A percentile compares a stretch with the other conserved stretches of the same genome.
Evolutionary conservation across 2,797 vertebrate species (phyloP).

Genomic region (Typhlichthys subterraneus): DNA sequence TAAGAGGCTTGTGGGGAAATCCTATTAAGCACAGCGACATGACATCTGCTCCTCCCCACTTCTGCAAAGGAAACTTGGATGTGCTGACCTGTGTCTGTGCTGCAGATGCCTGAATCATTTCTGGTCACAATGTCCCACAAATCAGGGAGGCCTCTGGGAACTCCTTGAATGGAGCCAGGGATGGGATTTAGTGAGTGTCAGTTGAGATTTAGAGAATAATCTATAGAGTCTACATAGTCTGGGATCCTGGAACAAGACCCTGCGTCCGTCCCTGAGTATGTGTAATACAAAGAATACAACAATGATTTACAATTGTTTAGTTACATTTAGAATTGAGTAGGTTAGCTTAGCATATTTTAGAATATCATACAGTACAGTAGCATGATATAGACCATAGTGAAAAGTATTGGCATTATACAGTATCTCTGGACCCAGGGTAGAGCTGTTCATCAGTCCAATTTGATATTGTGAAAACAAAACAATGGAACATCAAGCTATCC

Average conservation of each 20-base stretch:
- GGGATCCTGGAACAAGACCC: neutral
- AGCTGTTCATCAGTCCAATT: neutral
- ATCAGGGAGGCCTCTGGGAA: constrained; percentile 18
- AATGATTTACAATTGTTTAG: neutral
- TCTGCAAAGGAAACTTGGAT: constrained; percentile 48
- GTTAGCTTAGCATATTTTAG: too few relatives aligned
- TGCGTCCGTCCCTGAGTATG: constrained; percentile 35
- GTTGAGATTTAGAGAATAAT: constrained; percentile 26
- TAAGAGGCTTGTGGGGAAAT: constrained; percentile 73
- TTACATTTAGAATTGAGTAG: neutral
- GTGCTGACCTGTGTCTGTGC: constrained; percentile 52
- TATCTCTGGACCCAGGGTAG: neutral
- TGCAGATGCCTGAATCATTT: constrained; percentile 9
- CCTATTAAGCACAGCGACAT: constrained; percentile 73
- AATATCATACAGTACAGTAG: too few relatives aligned
- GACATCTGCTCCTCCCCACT: constrained; percentile 66
- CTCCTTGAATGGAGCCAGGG: neutral
- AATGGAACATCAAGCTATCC: constrained; percentile 5
- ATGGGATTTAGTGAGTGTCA: constrained; percentile 19
- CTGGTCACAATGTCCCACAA: constrained; percentile 1
- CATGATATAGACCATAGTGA: neutral
- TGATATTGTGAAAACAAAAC: neutral
- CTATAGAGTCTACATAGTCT: constrained; percentile 42
- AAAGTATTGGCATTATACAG: neutral
- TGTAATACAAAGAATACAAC: constrained; percentile 52